These are phyloP conservation scores for Grallaria varia DNA, from an alignment of 2,113 vertebrate species.

Conservation along the genomic window DNA sequence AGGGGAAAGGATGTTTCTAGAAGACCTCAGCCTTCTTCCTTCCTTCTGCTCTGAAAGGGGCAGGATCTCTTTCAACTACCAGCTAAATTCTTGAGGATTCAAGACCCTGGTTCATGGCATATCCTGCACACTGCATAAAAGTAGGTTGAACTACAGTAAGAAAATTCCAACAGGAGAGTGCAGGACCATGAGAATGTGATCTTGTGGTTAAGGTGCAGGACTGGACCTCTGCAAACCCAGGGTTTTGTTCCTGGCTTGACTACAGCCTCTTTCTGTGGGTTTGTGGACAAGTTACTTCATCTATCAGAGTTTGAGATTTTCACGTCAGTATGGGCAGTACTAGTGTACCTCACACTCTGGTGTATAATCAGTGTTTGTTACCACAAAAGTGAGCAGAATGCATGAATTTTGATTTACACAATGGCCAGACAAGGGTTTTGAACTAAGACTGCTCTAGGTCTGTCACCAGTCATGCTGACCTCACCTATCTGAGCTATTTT, in stretches of 20 bases:
- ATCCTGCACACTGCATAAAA: not conserved
- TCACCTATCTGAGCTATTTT: not conserved
- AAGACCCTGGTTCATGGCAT: not conserved
- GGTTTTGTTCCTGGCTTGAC: not conserved
- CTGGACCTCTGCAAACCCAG: not conserved
- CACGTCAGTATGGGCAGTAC: not conserved
- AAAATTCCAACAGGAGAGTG: not conserved
- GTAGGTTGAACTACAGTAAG: not conserved
- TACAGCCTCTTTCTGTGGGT: not conserved
- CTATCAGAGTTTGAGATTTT: not conserved
- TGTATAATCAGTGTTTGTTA: not conserved
- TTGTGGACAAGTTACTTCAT: not conserved
- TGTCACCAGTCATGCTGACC: not conserved
- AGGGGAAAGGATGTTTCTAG: constrained; percentile 17
- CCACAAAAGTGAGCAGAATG: not conserved
- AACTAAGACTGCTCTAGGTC: not conserved
- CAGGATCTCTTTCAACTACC: not conserved
- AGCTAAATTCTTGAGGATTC: not conserved
- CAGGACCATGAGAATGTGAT: not conserved
- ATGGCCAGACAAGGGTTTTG: not conserved
- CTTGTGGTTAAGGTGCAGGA: not conserved
- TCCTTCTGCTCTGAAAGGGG: constrained; percentile 23
- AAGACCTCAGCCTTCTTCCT: constrained; percentile 12
- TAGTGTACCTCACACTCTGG: not conserved
- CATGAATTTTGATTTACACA: not conserved